Conservation (phyloP, 2,797 vertebrate species). For the Salmo trutta region DNA sequence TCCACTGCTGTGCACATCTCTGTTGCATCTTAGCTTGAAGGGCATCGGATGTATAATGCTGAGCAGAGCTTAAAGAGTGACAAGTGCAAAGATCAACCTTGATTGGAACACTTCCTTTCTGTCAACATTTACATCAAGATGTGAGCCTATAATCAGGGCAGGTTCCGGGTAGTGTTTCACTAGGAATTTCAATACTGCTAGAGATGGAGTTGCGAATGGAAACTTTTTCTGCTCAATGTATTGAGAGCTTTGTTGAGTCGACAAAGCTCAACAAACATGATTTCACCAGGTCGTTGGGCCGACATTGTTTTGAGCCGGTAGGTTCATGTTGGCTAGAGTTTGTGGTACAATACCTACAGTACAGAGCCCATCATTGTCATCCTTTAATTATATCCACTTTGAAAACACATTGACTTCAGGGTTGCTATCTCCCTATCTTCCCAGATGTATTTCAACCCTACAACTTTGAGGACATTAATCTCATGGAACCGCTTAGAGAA, state of each 20-base stretch:
- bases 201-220: not conserved
- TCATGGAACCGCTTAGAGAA: not conserved
- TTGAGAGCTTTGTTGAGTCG: not conserved
- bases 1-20: not conserved
- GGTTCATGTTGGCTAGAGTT: not conserved
- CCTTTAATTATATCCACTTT: not conserved
- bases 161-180: not conserved
- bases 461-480: no score
- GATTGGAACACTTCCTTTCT: not conserved
- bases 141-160: not conserved
- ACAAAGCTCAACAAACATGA: not conserved
- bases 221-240: not conserved
- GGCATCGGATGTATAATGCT: conserved; percentile 5
- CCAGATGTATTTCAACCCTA: no score
- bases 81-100: not conserved
- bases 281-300: not conserved
- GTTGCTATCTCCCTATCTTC: not conserved
- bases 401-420: not conserved
- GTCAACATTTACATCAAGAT: not conserved
- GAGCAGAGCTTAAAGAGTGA: not conserved
- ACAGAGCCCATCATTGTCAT: not conserved
- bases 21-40: not conserved
- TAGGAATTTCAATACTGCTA: not conserved
- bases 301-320: not conserved
- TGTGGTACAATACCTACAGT: not conserved